Evolutionary conservation across 2,113 vertebrate genomes (phyloP).

Genomic region (Microtus richardsoni): DNA sequence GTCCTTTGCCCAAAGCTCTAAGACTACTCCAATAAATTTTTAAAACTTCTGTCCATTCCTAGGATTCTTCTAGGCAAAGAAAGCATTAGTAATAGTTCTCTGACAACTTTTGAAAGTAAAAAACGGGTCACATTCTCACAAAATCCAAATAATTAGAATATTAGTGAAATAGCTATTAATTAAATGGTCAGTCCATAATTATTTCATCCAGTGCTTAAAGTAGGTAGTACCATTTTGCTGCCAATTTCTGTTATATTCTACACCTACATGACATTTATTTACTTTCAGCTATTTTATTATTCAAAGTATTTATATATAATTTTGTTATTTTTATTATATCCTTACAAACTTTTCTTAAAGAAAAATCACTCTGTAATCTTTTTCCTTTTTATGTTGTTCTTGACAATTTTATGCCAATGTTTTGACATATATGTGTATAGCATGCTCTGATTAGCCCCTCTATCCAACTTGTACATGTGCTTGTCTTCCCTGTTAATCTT

Average conservation of each 20-base stretch:
- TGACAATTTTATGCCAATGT: background rate
- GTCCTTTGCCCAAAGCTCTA: background rate
- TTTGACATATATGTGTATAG: background rate
- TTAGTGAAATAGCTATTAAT: constrained; percentile 13
- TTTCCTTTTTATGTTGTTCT: background rate
- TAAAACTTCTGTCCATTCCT: background rate
- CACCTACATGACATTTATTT: background rate
- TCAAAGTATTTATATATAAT: background rate
- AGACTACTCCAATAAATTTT: background rate
- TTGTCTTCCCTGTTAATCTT: background rate
- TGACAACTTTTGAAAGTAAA: background rate
- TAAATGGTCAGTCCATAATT: background rate
- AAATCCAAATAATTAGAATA: background rate
- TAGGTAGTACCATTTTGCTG: background rate
- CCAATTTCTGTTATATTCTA: background rate
- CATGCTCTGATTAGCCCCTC: background rate
- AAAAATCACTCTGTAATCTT: background rate
- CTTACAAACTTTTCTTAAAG: background rate
- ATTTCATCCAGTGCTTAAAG: background rate
- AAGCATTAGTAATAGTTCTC: background rate
- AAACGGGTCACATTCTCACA: background rate
- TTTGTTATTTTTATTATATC: background rate
- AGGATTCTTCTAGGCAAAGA: background rate
- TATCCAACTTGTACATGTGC: rapidly evolving
- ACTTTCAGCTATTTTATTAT: background rate